Percentiles rank a stretch among this genome's conserved stretches.
Conservation (phyloP, 2,888 invertebrate genomes). For the Sesamia inferens region DNA sequence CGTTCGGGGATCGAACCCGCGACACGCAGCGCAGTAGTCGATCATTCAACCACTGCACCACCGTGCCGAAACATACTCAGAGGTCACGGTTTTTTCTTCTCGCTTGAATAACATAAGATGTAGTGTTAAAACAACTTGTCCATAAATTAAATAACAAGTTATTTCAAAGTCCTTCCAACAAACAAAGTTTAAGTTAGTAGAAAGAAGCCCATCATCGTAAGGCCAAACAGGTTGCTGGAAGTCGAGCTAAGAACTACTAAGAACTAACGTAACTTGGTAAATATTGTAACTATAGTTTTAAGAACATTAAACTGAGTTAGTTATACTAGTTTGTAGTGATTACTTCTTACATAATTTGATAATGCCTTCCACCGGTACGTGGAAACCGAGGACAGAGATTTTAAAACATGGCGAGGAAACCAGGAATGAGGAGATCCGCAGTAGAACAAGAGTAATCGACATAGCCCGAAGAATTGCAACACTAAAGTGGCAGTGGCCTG, state of each 20-base stretch:
- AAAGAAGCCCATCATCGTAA: constrained; percentile 11
- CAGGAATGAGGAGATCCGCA: too few relatives aligned
- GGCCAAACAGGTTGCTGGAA: constrained; percentile 9
- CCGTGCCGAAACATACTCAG: too few relatives aligned
- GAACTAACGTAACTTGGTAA: not conserved
- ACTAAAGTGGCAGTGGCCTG: too few relatives aligned
- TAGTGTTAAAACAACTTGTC: not conserved
- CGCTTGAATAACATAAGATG: not conserved
- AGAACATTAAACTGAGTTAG: not conserved
- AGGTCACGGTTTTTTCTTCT: too few relatives aligned
- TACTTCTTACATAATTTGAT: not conserved
- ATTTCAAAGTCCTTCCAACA: not conserved
- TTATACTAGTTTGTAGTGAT: too few relatives aligned
- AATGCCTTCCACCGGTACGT: not conserved
- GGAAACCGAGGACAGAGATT: not conserved
- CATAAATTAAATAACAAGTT: not conserved
- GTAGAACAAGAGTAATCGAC: too few relatives aligned
- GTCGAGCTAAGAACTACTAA: not conserved
- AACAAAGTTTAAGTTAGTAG: constrained; percentile 1
- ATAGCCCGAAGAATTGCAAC: too few relatives aligned
- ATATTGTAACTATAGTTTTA: not conserved
- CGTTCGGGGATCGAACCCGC: too few relatives aligned
- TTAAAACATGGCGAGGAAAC: too few relatives aligned
- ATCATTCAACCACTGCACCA: too few relatives aligned
- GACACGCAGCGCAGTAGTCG: too few relatives aligned